Base-by-base conservation (phyloP, 1,140 invertebrate species). In the Samia ricini region DNA sequence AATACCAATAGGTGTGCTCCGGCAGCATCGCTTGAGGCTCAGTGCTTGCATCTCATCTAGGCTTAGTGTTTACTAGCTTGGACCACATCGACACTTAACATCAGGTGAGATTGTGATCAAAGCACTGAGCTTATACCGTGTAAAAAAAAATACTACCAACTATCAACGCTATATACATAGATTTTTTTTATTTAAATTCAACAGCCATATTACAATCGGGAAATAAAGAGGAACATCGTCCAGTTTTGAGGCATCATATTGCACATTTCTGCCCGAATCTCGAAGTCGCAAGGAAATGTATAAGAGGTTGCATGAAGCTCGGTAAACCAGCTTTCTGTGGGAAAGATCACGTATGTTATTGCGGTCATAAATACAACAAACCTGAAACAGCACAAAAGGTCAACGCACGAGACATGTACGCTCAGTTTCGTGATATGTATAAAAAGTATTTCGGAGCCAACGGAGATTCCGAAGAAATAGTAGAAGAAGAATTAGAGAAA, bases 291-390 rank as follows among this genome's bases (percentile, higher is more conserved):
- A 77, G 76, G 24, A 15, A 59, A 5, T 89, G 84, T 49, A 86
- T 89, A 15, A 66, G 64, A 36, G 74, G 68, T 10, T 89, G 87
- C 50, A 81, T 87, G 74, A 55, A 50, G 12, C 21, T 57, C 19
- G 84, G 81, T 0, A 81, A 85, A 24, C 81, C 85, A 7, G 84
- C 85, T 0, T 89, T 89, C 50, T 89, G 87, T 42, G 87, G 87
- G 0, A 89, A 88, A 36, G 85, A 89, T 36, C 85, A 89, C 54
- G 66, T 78, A 0, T 89, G 87, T n/a, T 88, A 88, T 56, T 89
- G 87, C 33, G 81, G 85, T 0, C 87, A 89, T 57, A 72, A 61
- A 22, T 79, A 81, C 6, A 24, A 22, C 0, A 51, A 42, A 10
- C 63, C 42, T 0, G 69, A 69, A 7, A 52, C 61, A 6, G 59